phyloP scores from a whole-genome alignment of 2,797 vertebrate species.

The Rallus crepitans region DNA sequence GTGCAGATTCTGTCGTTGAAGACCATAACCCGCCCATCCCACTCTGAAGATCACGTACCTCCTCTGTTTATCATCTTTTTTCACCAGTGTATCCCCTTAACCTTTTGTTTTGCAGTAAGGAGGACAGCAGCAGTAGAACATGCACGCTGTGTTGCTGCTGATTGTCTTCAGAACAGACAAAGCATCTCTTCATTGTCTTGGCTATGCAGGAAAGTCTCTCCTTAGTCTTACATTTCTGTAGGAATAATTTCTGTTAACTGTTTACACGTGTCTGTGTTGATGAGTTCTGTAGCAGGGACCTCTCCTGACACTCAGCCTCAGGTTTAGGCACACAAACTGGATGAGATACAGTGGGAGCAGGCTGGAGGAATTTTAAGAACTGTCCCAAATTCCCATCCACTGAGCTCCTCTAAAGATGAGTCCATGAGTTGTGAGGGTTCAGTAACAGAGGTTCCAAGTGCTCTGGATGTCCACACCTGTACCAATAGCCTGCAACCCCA shows the following conservation, averaged over 20 bases:
- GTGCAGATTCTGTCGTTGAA: neutral
- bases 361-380: neutral
- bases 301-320: neutral
- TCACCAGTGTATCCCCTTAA: neutral
- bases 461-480: neutral
- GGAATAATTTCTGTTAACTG: neutral
- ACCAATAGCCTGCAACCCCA: neutral
- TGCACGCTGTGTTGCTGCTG: neutral
- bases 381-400: neutral
- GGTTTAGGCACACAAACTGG: neutral
- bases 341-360: neutral
- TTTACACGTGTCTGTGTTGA: neutral
- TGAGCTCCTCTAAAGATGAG: neutral
- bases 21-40: neutral
- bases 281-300: neutral
- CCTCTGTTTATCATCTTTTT: neutral
- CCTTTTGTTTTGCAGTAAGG: neutral
- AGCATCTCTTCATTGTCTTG: neutral
- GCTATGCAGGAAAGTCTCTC: neutral
- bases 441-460: neutral
- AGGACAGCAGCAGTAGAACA: neutral
- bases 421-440: neutral
- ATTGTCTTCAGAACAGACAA: neutral
- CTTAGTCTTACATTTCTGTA: neutral
- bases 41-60: neutral